Evolutionary conservation across 1,140 invertebrate species (phyloP).

Genomic region (Notospermus geniculatus): DNA sequence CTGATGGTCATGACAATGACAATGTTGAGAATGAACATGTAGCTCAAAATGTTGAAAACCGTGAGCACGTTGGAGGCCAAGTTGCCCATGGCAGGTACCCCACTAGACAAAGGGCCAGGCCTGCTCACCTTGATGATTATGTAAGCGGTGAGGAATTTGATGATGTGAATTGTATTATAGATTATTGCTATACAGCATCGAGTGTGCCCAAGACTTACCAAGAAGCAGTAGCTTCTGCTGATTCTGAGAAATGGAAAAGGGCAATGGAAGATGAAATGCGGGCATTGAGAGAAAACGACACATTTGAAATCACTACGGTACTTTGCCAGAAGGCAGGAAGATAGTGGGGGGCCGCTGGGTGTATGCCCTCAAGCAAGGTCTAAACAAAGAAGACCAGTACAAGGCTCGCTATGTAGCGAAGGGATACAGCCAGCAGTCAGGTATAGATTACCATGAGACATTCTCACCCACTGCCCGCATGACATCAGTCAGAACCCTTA

Average conservation of each 20-base stretch:
- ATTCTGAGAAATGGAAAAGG: conserved; percentile 41
- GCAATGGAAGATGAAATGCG: conserved; percentile 51
- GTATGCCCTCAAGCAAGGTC: conserved; percentile 22
- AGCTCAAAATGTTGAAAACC: not conserved
- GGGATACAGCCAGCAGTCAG: conserved; percentile 38
- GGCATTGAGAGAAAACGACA: conserved; percentile 47
- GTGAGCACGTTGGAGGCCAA: too few species aligned
- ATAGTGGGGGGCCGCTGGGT: too few species aligned
- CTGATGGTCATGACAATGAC: conserved; percentile 9
- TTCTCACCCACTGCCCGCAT: conserved; percentile 32
- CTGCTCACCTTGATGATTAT: conserved; percentile 8
- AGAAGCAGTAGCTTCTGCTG: conserved; percentile 41
- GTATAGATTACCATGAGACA: conserved; percentile 32
- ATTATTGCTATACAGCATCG: not conserved
- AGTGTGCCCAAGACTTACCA: conserved; percentile 28
- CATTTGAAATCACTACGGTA: conserved; percentile 40
- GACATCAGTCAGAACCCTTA: conserved; percentile 25
- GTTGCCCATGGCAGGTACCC: conserved; percentile 5
- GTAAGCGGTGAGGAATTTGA: conserved; percentile 7
- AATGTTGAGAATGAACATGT: not conserved
- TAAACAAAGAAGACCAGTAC: conserved; percentile 23
- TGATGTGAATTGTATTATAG: not conserved
- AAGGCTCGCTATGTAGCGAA: conserved; percentile 54
- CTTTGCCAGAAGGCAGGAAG: conserved; percentile 44
- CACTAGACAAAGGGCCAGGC: not conserved